A percentile compares a stretch with the other conserved stretches of the same genome.
These are phyloP conservation scores for Spodoptera picta DNA, from an alignment of 2,888 invertebrate genomes.

Conservation along the genomic window DNA sequence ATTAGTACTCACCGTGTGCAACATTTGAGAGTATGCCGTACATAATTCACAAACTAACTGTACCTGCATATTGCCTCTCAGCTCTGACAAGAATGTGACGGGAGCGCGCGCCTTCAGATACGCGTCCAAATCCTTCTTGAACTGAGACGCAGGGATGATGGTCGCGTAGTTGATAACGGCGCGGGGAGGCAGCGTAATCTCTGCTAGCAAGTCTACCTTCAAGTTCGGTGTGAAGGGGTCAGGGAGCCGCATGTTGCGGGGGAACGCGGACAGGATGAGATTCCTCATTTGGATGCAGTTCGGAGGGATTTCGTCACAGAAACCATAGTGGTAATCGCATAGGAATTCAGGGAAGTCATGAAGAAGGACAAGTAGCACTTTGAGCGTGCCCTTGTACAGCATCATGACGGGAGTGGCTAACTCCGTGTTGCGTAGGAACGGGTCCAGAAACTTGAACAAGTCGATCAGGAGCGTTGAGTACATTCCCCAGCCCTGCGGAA, in stretches of 20 bases:
- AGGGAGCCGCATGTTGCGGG: conserved; percentile 98
- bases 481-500: conserved; percentile 95
- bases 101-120: conserved; percentile 98
- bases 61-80: conserved; percentile 96
- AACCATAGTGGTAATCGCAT: conserved; percentile 99
- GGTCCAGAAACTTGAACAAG: conserved; percentile 98
- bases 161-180: conserved; percentile 96
- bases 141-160: conserved; percentile 95
- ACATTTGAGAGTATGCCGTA: background rate
- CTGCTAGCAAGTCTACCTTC: conserved; percentile 96
- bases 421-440: conserved; percentile 98
- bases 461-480: conserved; percentile 98
- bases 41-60: conserved; percentile 20
- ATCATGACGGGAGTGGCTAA: conserved; percentile 97
- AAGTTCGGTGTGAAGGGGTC: conserved; percentile 99
- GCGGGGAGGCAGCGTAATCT: conserved; percentile 96
- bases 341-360: conserved; percentile 99
- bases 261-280: conserved; percentile 98
- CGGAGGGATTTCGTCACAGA: conserved; percentile 99
- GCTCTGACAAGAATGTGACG: conserved; percentile 97
- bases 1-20: no score
- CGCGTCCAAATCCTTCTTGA: conserved; percentile 98
- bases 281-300: conserved; percentile 99
- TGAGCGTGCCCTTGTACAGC: conserved; percentile 98
- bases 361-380: conserved; percentile 97